Conservation (phyloP, 2,888 invertebrate species). For the Pycnomerus fuliginosus region DNA sequence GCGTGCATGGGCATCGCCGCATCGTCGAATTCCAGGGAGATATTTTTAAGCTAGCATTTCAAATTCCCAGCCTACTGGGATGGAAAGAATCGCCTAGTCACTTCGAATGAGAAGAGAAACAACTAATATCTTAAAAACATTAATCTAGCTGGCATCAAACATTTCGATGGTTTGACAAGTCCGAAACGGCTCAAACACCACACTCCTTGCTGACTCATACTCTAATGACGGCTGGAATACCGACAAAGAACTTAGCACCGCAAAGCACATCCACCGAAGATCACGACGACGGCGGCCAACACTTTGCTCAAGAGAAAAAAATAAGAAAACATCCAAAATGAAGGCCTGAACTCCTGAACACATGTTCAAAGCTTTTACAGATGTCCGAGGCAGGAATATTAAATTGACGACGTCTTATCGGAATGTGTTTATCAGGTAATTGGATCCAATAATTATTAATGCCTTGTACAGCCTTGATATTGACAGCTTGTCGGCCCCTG, state of each 20-base stretch:
- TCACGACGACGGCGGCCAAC: conserved; percentile 28
- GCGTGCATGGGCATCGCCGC: no score
- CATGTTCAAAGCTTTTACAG: conserved; percentile 22
- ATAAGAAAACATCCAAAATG: conserved; percentile 19
- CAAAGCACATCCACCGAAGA: conserved; percentile 43
- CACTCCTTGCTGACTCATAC: conserved; percentile 32
- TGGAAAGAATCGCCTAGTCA: conserved; percentile 25
- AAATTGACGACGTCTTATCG: conserved; percentile 33
- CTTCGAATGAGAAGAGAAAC: conserved; percentile 8
- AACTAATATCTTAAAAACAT: conserved; percentile 49
- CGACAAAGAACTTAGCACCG: conserved; percentile 42
- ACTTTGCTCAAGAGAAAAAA: conserved; percentile 11
- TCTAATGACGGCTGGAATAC: conserved; percentile 34
- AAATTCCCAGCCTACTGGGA: conserved; percentile 35
- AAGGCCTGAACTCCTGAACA: conserved; percentile 17
- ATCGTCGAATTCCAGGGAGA: no score
- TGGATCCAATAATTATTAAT: conserved; percentile 40
- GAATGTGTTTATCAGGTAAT: conserved; percentile 40
- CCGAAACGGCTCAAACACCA: conserved; percentile 39
- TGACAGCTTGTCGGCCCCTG: conserved; percentile 30
- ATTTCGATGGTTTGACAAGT: conserved; percentile 47
- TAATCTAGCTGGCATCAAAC: conserved; percentile 52
- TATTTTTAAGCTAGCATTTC: conserved; percentile 41
- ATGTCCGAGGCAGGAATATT: conserved; percentile 30
- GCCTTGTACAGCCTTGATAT: conserved; percentile 28